These are phyloP conservation scores for Zaprionus capensis DNA, from an alignment of 1,140 invertebrate genomes.

Conservation along the genomic window DNA sequence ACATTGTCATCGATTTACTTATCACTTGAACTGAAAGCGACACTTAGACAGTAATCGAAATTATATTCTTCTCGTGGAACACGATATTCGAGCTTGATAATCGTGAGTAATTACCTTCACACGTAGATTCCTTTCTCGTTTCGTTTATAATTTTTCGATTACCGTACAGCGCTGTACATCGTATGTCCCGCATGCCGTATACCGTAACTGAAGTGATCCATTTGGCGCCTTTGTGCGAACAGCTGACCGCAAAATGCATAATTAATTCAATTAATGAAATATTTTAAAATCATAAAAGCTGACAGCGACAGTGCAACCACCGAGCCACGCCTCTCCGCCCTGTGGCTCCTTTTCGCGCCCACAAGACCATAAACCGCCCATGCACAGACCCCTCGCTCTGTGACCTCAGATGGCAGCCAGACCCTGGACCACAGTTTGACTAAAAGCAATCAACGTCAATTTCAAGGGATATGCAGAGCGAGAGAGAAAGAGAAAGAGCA, in stretches of 20 bases:
- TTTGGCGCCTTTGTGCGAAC: slow-evolving; percentile 19
- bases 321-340: background rate
- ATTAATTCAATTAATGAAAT: slow-evolving; percentile 78
- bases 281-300: slow-evolving; percentile 66
- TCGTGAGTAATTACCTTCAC: background rate
- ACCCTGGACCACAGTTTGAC: slow-evolving; percentile 41
- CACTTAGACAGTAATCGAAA: no score
- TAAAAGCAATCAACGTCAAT: slow-evolving; percentile 61
- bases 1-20: no score
- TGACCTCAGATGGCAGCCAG: background rate
- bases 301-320: slow-evolving; percentile 30
- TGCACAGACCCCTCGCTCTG: background rate
- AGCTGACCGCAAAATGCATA: slow-evolving; percentile 66
- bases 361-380: slow-evolving; percentile 1
- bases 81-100: no score
- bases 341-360: background rate
- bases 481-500: background rate
- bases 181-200: background rate
- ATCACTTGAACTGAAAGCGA: no score
- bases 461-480: slow-evolving; percentile 18
- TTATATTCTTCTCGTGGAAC: no score
- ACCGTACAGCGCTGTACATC: background rate
- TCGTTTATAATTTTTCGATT: background rate
- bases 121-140: no score
- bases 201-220: background rate